Base-by-base conservation (phyloP, 2,797 vertebrate genomes). In the Aviceda cuculoides region DNA sequence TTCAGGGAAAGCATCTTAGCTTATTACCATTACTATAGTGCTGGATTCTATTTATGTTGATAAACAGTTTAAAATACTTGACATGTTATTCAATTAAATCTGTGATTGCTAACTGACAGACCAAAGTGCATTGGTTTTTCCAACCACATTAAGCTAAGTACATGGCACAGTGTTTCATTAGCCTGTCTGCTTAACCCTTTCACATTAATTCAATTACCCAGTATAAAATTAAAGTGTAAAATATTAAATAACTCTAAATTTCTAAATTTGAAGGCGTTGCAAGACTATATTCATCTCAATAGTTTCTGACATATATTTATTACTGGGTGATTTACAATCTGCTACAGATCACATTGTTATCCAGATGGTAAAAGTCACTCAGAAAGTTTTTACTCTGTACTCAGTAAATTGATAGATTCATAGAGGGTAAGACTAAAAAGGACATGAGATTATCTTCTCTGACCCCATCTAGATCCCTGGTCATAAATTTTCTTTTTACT, bases 11-110 rank as follows among this genome's bases (percentile, higher is more conserved):
- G 68, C 50, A 42, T 80, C 78, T 50, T 92, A 65, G 83, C 82
- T 96, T 94, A 92, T 97, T 96, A 95, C 70, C 66, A 70, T 95
- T 82, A 91, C 79, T 96, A 5, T 94, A 75, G 72, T 90, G 84
- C 67, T 84, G 53, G 58, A 66, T 96, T 96, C 92, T 94, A 78
- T 96, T 97, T 96, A 89, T 83, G 75, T 50, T 80, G 72, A 83
- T 97, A 95, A 96, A 95, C 79, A 96, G 81, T 95, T 97, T 96
- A 91, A 95, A 97, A 95, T 92, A 95, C 87, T 94, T 97, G 95
- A 87, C 94, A 82, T 95, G 63, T 95, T 94, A 95, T 90, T 97
- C 87, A 97, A 85, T 97, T 97, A 95, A 95, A 97, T 89, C 81
- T 87, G 92, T 94, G 94, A 97, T 94, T 96, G 83, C 95, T 94